A percentile compares a stretch with the other conserved stretches of the same genome.
phyloP scores from a whole-genome alignment of 92 coral and sea anemone species.

The Porites evermanni region DNA sequence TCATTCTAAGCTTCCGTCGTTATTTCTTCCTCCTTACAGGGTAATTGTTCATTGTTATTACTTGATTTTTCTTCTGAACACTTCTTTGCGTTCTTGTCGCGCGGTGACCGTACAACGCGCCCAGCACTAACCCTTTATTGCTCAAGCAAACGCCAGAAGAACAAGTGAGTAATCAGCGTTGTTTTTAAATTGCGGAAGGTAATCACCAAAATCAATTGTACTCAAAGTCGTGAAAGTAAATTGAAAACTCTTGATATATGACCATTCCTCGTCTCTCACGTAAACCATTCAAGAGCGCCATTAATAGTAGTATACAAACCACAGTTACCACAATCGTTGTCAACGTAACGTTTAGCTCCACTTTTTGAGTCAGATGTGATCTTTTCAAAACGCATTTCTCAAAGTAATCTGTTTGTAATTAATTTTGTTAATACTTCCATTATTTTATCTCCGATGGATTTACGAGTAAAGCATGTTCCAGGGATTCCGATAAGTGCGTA shows the following conservation, averaged over 20 bases:
- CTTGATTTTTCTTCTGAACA: background rate
- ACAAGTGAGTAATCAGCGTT: constrained; percentile 59
- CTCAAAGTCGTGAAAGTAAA: constrained; percentile 75
- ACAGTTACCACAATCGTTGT: constrained; percentile 50
- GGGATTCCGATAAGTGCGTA: constrained; percentile 85
- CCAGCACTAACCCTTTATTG: constrained; percentile 68
- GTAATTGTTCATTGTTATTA: background rate
- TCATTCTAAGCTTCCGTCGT: background rate
- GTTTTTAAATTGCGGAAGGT: constrained; percentile 55
- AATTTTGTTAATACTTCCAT: constrained; percentile 42
- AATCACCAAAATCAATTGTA: constrained; percentile 81
- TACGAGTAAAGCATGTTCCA: constrained; percentile 78
- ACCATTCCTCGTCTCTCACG: constrained; percentile 63
- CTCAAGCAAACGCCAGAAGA: constrained; percentile 60
- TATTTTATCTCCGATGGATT: constrained; percentile 79
- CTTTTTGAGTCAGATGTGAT: constrained; percentile 32
- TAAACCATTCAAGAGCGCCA: constrained; percentile 39
- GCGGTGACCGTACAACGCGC: constrained; percentile 51
- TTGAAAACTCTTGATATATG: constrained; percentile 66
- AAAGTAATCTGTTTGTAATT: background rate
- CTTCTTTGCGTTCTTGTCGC: constrained; percentile 10
- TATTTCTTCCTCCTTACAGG: background rate
- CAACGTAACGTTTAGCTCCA: constrained; percentile 67
- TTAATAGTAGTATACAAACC: constrained; percentile 51
- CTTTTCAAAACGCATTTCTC: constrained; percentile 58